Evolutionary conservation across 2,888 invertebrate genomes (phyloP).

Genomic region (Alsophila aescularia): DNA sequence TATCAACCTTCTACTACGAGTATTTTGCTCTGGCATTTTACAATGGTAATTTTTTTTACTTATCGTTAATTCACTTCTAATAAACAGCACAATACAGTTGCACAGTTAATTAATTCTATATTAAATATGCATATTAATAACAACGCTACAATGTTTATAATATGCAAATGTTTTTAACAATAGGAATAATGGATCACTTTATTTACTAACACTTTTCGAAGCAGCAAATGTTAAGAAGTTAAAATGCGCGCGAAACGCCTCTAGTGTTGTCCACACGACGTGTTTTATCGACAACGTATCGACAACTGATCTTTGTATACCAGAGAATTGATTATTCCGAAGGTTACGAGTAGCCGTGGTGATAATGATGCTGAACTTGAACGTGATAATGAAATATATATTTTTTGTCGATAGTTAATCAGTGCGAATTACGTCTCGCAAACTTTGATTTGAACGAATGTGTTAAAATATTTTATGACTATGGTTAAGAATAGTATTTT

Average conservation of each 20-base stretch:
- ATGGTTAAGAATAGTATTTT: too few relatives aligned
- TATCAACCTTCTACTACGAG: too few relatives aligned
- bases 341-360: slow-evolving; percentile 24
- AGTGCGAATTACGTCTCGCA: slow-evolving; percentile 13
- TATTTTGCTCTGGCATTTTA: too few relatives aligned
- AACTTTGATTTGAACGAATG: not conserved
- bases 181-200: not conserved
- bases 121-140: too few relatives aligned
- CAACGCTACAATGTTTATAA: too few relatives aligned
- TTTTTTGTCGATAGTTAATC: slow-evolving; percentile 13
- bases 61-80: too few relatives aligned
- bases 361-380: slow-evolving; percentile 21
- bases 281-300: slow-evolving; percentile 38
- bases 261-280: slow-evolving; percentile 40
- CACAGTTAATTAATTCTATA: too few relatives aligned
- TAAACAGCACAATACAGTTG: too few relatives aligned
- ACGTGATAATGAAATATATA: slow-evolving; percentile 22
- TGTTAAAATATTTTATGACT: not conserved
- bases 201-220: not conserved
- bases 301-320: slow-evolving; percentile 35
- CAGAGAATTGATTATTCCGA: slow-evolving; percentile 17
- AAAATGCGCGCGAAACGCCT: slow-evolving; percentile 8
- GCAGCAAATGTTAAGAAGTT: not conserved
- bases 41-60: too few relatives aligned
- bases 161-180: too few relatives aligned